Conservation (phyloP, 2,113 vertebrate species). For the Dendrocopos noguchii region DNA sequence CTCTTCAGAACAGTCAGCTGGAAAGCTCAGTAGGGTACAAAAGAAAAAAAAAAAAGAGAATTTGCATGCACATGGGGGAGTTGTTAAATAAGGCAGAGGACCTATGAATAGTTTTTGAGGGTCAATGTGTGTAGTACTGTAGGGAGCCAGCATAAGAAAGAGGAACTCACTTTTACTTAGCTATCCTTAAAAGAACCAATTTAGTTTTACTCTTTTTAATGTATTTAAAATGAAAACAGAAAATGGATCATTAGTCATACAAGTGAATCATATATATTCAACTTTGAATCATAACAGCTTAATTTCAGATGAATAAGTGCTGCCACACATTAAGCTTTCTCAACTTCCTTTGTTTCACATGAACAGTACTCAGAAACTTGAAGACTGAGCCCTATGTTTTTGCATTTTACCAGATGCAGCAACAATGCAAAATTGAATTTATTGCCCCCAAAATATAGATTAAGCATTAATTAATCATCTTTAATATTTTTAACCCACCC, state of each 20-base stretch:
- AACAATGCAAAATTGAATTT: neutral
- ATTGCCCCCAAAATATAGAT: neutral
- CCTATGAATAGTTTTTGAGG: neutral
- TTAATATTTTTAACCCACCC: neutral
- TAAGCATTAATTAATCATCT: neutral
- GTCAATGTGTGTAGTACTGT: neutral
- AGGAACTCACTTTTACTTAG: neutral
- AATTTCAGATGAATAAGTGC: neutral
- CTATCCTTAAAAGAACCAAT: neutral
- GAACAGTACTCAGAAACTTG: neutral
- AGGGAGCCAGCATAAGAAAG: neutral
- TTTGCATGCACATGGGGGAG: neutral
- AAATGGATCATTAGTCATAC: neutral
- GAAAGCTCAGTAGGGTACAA: neutral
- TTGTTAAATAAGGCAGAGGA: conserved; percentile 9
- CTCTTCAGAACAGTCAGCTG: neutral
- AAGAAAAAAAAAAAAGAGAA: neutral
- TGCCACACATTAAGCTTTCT: neutral
- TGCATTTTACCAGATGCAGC: neutral
- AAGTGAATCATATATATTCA: neutral
- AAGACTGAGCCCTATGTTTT: neutral
- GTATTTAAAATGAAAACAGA: neutral
- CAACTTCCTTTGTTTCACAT: neutral
- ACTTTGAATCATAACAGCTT: neutral
- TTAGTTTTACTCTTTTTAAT: neutral